phyloP scores from a whole-genome alignment of 1,140 invertebrate species.

The Sminthurides bifidus region DNA sequence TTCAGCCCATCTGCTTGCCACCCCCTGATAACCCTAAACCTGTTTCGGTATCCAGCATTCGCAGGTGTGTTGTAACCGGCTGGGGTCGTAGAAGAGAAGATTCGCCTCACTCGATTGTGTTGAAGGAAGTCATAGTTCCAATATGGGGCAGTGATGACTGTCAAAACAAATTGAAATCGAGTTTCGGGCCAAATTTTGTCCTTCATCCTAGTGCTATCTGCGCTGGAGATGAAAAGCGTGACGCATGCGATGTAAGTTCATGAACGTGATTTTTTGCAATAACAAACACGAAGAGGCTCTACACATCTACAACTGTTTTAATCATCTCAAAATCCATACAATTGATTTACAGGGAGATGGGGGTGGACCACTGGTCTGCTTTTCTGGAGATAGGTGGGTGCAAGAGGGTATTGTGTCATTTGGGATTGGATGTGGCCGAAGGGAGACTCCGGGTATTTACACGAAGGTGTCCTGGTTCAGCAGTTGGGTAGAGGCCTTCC shows the following conservation, averaged over 20 bases:
- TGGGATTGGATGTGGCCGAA: slow-evolving; percentile 49
- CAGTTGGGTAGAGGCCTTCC: slow-evolving; percentile 17
- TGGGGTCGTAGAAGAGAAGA: slow-evolving; percentile 6
- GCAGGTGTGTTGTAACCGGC: slow-evolving; percentile 45
- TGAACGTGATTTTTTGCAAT: neutral
- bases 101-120: slow-evolving; percentile 36
- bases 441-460: slow-evolving; percentile 50
- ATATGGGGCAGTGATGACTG: slow-evolving; percentile 39
- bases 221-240: slow-evolving; percentile 42
- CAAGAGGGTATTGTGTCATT: slow-evolving; percentile 52
- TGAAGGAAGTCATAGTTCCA: slow-evolving; percentile 42
- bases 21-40: neutral
- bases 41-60: neutral
- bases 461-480: slow-evolving; percentile 39
- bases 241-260: slow-evolving; percentile 42
- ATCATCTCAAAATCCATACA: neutral
- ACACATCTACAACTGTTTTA: neutral
- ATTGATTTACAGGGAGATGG: slow-evolving; percentile 48
- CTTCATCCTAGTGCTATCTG: slow-evolving; percentile 42
- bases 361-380: slow-evolving; percentile 53
- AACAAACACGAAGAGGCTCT: slow-evolving; percentile 5
- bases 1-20: slow-evolving; percentile 22
- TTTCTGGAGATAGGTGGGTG: slow-evolving; percentile 41
- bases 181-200: slow-evolving; percentile 39
- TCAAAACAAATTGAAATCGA: slow-evolving; percentile 36